Evolutionary conservation across 2,888 invertebrate genomes (phyloP).

Genomic region (Rhodophaea formosa): DNA sequence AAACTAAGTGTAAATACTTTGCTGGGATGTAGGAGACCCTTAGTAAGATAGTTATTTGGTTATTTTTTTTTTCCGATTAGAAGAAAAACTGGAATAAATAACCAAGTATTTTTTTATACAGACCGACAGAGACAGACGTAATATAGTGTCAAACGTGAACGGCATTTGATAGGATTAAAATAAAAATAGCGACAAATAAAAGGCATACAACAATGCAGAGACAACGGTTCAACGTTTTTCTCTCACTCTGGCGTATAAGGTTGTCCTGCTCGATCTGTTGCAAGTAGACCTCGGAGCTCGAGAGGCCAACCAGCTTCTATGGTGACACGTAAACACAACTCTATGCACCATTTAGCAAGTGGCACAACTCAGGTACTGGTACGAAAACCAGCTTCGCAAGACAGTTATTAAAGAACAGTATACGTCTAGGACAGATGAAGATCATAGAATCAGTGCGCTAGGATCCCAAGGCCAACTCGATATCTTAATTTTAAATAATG

Average conservation of each 20-base stretch:
- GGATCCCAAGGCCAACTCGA: background rate
- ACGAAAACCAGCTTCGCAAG: slow-evolving; percentile 43
- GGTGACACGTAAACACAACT: slow-evolving; percentile 65
- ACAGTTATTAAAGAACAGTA: background rate
- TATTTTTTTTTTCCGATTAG: no score
- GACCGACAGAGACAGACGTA: no score
- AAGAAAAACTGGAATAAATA: no score
- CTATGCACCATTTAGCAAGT: slow-evolving; percentile 67
- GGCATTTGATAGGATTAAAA: slow-evolving; percentile 1
- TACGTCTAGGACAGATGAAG: background rate
- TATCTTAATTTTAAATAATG: background rate
- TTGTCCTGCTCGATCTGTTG: slow-evolving; percentile 1
- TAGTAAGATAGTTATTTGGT: no score
- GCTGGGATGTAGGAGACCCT: no score
- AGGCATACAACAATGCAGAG: slow-evolving; percentile 1
- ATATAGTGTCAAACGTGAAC: no score
- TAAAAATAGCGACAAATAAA: slow-evolving; percentile 2
- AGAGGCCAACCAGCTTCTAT: slow-evolving; percentile 36
- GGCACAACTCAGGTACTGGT: slow-evolving; percentile 51
- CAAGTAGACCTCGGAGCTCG: slow-evolving; percentile 12
- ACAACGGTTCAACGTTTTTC: slow-evolving; percentile 11
- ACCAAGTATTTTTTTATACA: no score
- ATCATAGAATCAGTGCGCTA: background rate
- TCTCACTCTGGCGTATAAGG: slow-evolving; percentile 3
- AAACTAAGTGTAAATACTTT: no score